Percentiles rank a stretch among this genome's conserved stretches.
Evolutionary conservation across 2,113 vertebrate genomes (phyloP).

Genomic region (Enhydra lutris): DNA sequence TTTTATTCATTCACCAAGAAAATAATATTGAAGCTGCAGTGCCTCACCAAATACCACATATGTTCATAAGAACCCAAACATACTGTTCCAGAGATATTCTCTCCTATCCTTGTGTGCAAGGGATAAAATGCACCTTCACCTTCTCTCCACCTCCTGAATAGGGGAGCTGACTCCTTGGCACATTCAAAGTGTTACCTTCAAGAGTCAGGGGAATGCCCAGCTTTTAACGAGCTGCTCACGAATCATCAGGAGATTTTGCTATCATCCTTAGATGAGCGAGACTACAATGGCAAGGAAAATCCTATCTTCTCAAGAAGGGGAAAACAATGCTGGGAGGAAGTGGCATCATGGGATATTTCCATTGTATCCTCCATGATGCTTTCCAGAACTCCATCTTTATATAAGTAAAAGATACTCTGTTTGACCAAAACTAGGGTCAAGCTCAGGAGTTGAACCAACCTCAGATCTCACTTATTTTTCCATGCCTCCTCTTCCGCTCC

Average conservation of each 20-base stretch:
- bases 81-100: background rate
- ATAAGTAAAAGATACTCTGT: background rate
- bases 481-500: rapidly evolving
- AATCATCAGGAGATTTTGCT: background rate
- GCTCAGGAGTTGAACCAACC: background rate
- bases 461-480: background rate
- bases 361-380: background rate
- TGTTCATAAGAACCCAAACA: background rate
- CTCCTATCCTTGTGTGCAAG: background rate
- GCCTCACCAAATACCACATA: background rate
- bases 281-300: background rate
- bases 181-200: background rate
- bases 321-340: background rate
- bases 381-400: background rate
- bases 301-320: background rate
- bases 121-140: background rate
- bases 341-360: background rate
- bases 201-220: background rate
- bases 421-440: background rate
- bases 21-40: background rate
- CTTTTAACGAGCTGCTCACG: background rate
- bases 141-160: background rate
- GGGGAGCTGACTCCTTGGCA: too few relatives aligned
- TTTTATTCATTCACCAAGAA: background rate
- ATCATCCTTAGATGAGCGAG: too few relatives aligned